A percentile compares a stretch with the other conserved stretches of the same genome.
Conservation (phyloP, 2,888 invertebrate genomes). For the Cynaeus angustus region DNA sequence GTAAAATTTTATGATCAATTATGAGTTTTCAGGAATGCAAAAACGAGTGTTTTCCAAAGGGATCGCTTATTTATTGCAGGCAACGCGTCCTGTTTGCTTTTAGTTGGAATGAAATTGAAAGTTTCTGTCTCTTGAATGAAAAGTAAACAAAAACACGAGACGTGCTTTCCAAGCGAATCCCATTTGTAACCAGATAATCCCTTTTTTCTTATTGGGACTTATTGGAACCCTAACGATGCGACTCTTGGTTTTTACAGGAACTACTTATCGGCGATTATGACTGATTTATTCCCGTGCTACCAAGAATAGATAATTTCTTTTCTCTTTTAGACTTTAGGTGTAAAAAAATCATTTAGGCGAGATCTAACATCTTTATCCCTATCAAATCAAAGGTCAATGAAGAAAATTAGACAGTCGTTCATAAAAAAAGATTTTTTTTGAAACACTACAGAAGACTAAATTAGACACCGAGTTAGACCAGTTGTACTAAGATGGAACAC, state of each 20-base stretch:
- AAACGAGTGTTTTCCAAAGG: conserved; percentile 24
- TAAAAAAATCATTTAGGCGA: too few relatives aligned
- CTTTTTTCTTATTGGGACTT: conserved; percentile 16
- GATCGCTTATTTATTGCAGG: conserved; percentile 18
- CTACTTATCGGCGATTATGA: conserved; percentile 10
- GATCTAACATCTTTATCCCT: too few relatives aligned
- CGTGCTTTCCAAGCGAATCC: conserved; percentile 16
- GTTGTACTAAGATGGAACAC: too few relatives aligned
- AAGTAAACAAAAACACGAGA: conserved; percentile 40
- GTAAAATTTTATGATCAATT: conserved; percentile 43
- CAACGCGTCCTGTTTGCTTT: conserved; percentile 22
- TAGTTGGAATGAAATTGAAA: conserved; percentile 40
- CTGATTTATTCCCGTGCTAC: too few relatives aligned
- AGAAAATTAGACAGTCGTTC: too few relatives aligned
- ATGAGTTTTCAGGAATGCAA: conserved; percentile 38
- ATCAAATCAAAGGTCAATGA: too few relatives aligned
- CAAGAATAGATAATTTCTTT: too few relatives aligned
- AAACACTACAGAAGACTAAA: too few relatives aligned
- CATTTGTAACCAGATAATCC: conserved; percentile 34
- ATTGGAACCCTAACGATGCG: conserved; percentile 3
- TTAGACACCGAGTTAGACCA: too few relatives aligned
- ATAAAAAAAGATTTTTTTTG: too few relatives aligned
- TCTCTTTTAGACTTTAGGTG: too few relatives aligned
- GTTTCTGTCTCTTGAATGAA: conserved; percentile 34
- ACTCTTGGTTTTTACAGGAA: background rate